Conservation (phyloP, 2,888 invertebrate species). For the Drosophila falleni region DNA sequence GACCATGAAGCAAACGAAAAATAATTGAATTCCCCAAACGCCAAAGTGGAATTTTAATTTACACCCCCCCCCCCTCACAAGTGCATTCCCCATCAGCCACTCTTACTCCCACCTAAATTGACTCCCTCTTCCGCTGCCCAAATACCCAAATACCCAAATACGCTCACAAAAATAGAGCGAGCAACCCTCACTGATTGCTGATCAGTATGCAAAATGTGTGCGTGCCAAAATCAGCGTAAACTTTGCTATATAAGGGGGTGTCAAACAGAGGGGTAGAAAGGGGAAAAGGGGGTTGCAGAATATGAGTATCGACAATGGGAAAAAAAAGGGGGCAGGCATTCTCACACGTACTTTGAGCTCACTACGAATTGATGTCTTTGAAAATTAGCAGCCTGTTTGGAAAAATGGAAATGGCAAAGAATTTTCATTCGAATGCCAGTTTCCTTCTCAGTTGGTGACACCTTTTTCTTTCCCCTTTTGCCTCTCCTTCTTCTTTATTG, state of each 20-base stretch:
- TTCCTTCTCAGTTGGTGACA: constrained; percentile 8
- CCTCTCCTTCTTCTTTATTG: background rate
- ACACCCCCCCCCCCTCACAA: constrained; percentile 52
- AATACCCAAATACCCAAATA: background rate
- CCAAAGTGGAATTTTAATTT: constrained; percentile 84
- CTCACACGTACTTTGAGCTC: constrained; percentile 73
- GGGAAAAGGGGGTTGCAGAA: constrained; percentile 3
- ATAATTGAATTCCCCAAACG: constrained; percentile 83
- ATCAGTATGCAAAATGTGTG: constrained; percentile 83
- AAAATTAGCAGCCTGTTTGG: constrained; percentile 78
- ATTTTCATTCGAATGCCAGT: constrained; percentile 25
- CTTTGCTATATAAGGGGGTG: constrained; percentile 12
- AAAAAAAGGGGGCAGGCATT: constrained; percentile 40
- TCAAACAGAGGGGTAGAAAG: background rate
- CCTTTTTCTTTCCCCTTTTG: constrained; percentile 8
- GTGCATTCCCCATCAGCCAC: background rate
- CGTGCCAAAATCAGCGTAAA: constrained; percentile 79
- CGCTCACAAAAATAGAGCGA: constrained; percentile 2
- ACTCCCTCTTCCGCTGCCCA: background rate
- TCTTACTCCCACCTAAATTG: constrained; percentile 3
- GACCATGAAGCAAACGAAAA: constrained; percentile 61
- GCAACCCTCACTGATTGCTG: constrained; percentile 75
- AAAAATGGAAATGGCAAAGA: constrained; percentile 22
- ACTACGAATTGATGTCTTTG: constrained; percentile 79
- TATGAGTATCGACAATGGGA: constrained; percentile 17